Conservation (phyloP, 2,888 invertebrate genomes). For the Ectemnius continuus region DNA sequence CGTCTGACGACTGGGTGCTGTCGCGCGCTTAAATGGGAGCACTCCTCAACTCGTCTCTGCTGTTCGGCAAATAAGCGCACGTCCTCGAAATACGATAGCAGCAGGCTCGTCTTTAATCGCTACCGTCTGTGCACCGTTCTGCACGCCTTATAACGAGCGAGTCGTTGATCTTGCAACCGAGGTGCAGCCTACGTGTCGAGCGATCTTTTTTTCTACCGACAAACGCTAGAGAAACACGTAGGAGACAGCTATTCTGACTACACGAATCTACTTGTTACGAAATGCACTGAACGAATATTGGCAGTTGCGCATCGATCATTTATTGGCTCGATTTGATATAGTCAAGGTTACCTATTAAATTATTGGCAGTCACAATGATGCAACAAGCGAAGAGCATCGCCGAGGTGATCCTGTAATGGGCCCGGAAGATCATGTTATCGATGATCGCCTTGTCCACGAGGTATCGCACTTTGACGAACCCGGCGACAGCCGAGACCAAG, state of each 20-base stretch:
- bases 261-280: background rate
- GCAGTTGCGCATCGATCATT: background rate
- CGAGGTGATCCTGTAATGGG: constrained; percentile 92
- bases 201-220: background rate
- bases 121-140: constrained; percentile 30
- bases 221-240: background rate
- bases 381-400: constrained; percentile 92
- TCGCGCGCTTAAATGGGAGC: constrained; percentile 18
- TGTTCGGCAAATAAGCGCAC: constrained; percentile 33
- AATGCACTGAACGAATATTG: constrained; percentile 11
- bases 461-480: constrained; percentile 93
- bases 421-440: constrained; percentile 93
- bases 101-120: constrained; percentile 35
- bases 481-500: constrained; percentile 92
- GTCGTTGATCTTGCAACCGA: constrained; percentile 41
- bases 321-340: background rate
- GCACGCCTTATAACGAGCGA: background rate
- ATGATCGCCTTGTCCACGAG: constrained; percentile 92
- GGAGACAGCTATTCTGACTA: background rate
- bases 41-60: background rate
- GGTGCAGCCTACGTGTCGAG: background rate
- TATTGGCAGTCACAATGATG: constrained; percentile 93
- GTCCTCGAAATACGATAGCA: constrained; percentile 43
- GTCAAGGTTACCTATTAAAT: constrained; percentile 87
- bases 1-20: background rate